Conservation (phyloP, 2,797 vertebrate species). For the Hyperoplus immaculatus region DNA sequence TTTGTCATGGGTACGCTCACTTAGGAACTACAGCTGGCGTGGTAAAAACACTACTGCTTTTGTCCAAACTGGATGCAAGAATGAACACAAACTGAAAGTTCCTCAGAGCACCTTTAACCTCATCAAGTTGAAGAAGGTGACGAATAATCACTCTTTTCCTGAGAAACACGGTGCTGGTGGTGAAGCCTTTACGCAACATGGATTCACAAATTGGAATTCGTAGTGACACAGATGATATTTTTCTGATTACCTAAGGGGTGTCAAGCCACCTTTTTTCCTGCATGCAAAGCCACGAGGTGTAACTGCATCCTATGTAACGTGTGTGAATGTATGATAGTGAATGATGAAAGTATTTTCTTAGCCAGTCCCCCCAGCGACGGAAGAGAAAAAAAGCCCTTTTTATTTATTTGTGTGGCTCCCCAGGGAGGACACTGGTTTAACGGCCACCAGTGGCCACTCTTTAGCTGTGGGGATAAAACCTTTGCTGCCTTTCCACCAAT, state of each 20-base stretch:
- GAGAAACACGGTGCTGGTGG: slow-evolving; percentile 7
- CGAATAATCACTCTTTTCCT: slow-evolving; percentile 1
- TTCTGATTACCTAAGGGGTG: slow-evolving; percentile 5
- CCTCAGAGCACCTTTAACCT: slow-evolving; percentile 11
- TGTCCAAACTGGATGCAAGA: too few relatives aligned
- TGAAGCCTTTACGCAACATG: not conserved
- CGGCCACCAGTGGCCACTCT: slow-evolving; percentile 39
- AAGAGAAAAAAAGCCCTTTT: slow-evolving; percentile 57
- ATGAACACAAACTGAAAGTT: too few relatives aligned
- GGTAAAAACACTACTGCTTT: too few relatives aligned
- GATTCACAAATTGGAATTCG: not conserved
- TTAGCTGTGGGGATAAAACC: slow-evolving; percentile 52
- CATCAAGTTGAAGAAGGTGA: slow-evolving; percentile 29
- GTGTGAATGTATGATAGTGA: slow-evolving; percentile 63
- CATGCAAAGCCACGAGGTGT: slow-evolving; percentile 18
- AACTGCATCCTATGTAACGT: slow-evolving; percentile 58
- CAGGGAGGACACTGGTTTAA: slow-evolving; percentile 59
- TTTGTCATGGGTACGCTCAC: too few relatives aligned
- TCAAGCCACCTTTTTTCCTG: slow-evolving; percentile 2
- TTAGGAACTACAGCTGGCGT: too few relatives aligned
- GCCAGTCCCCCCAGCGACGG: slow-evolving; percentile 43
- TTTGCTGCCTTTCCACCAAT: slow-evolving; percentile 58
- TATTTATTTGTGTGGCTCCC: slow-evolving; percentile 73
- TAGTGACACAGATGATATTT: slow-evolving; percentile 1
- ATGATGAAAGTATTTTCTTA: slow-evolving; percentile 44